Evolutionary conservation across 2,113 vertebrate genomes (phyloP).

Genomic region (Oryzias melastigma): DNA sequence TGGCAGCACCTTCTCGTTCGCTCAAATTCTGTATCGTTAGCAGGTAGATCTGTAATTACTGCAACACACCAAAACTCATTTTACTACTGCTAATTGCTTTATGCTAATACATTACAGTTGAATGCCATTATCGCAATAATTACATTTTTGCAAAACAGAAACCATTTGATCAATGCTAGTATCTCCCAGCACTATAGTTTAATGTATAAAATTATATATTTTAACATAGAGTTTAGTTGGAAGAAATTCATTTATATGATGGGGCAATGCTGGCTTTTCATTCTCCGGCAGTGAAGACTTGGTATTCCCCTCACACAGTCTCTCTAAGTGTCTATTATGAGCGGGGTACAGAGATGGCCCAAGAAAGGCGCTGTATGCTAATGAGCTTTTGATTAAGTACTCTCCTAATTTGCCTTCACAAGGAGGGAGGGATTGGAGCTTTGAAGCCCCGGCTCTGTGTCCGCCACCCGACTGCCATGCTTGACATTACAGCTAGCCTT

Average conservation of each 20-base stretch:
- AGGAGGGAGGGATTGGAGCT: constrained; percentile 47
- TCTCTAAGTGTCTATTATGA: constrained; percentile 59
- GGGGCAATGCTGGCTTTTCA: constrained; percentile 9
- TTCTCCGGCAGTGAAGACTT: constrained; percentile 37
- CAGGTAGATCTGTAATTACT: no score
- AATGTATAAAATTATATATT: no score
- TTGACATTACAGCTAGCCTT: constrained; percentile 34
- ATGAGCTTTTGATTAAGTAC: constrained; percentile 77
- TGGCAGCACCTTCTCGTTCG: background rate
- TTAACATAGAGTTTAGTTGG: constrained; percentile 1
- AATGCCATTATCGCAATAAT: no score
- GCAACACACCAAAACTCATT: no score
- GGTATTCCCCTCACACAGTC: constrained; percentile 59
- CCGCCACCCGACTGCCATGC: constrained; percentile 25
- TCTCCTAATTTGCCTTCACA: constrained; percentile 68
- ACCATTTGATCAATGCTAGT: no score
- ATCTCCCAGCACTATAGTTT: no score
- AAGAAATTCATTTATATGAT: constrained; percentile 51
- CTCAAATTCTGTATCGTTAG: background rate
- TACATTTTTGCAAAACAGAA: no score
- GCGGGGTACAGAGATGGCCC: constrained; percentile 42
- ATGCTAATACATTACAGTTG: no score
- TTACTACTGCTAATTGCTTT: no score
- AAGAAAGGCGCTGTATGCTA: constrained; percentile 64
- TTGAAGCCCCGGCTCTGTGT: constrained; percentile 19